These are phyloP conservation scores for Punctoribates punctum DNA, from an alignment of 2,888 invertebrate species.

Conservation along the genomic window DNA sequence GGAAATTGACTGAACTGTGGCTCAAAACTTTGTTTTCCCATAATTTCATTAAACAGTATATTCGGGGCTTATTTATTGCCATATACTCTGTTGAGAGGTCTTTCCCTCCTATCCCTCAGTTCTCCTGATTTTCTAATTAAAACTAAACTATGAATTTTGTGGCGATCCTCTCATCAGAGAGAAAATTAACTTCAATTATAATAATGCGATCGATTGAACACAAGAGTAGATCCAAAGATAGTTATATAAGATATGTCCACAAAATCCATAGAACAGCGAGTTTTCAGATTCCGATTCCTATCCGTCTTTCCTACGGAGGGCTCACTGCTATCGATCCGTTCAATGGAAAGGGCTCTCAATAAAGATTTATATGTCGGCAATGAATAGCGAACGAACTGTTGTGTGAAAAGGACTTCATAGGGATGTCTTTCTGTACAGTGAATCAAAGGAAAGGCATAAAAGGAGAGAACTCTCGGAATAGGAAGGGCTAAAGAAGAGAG, in stretches of 20 bases:
- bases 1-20: no score
- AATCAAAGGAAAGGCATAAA: no score
- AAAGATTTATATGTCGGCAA: slow-evolving; percentile 10
- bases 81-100: no score
- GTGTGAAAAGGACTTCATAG: neutral
- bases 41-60: no score
- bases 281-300: neutral
- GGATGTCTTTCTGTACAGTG: no score
- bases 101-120: neutral
- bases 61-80: no score
- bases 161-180: neutral
- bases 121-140: neutral
- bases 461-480: no score
- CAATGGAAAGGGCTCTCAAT: neutral
- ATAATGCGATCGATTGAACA: slow-evolving; percentile 7
- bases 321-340: no score
- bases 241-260: neutral
- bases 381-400: neutral
- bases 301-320: no score
- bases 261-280: neutral
- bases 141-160: neutral
- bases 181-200: slow-evolving; percentile 23
- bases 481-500: no score
- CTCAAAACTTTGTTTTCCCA: no score
- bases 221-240: neutral